Conservation (phyloP, 2,113 vertebrate species). For the Coryphaenoides rupestris region DNA sequence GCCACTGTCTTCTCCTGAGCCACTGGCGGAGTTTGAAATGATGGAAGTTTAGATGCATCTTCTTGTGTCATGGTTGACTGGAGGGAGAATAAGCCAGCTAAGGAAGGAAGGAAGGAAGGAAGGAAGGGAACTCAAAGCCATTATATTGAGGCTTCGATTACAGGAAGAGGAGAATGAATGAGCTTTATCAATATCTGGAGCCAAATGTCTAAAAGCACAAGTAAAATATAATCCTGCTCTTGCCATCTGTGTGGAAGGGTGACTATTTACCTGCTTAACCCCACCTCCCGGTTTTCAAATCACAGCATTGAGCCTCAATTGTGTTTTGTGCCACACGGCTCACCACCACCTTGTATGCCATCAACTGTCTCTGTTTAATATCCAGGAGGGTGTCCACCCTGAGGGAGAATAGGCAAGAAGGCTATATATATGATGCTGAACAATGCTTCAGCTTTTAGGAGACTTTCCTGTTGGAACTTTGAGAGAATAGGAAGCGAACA, state of each 20-base stretch:
- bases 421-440: conserved; percentile 5
- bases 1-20: conserved; percentile 59
- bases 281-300: conserved; percentile 41
- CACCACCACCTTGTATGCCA: conserved; percentile 32
- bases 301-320: conserved; percentile 41
- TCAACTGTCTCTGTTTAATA: conserved; percentile 35
- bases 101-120: conserved; percentile 5
- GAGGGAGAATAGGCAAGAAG: conserved; percentile 25
- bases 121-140: conserved; percentile 18
- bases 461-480: conserved; percentile 10
- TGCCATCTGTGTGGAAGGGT: conserved; percentile 39
- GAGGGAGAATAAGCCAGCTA: conserved; percentile 1
- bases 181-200: conserved; percentile 29
- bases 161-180: conserved; percentile 26
- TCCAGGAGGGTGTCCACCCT: conserved; percentile 39
- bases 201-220: conserved; percentile 38
- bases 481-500: conserved; percentile 56
- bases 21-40: conserved; percentile 44
- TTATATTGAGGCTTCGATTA: conserved; percentile 16
- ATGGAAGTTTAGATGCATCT: conserved; percentile 34
- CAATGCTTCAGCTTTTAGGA: conserved; percentile 7
- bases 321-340: conserved; percentile 41
- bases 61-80: conserved; percentile 4
- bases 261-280: conserved; percentile 30
- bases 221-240: conserved; percentile 26